Evolutionary conservation across 2,888 invertebrate genomes (phyloP).

Genomic region (Nineta flava): DNA sequence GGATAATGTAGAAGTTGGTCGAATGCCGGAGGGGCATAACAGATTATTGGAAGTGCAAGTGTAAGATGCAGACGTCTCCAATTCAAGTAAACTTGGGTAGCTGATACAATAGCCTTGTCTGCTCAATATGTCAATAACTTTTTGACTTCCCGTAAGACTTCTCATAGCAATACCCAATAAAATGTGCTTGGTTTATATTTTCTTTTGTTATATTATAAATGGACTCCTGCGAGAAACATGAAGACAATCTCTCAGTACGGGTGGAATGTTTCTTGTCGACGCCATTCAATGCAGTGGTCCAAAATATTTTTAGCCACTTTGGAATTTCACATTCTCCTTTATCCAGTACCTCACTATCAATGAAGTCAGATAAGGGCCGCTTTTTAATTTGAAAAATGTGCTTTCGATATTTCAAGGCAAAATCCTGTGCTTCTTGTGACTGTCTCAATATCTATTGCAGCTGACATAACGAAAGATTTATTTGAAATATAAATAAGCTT

Average conservation of each 20-base stretch:
- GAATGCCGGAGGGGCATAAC: slow-evolving; percentile 14
- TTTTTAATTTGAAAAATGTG: slow-evolving; percentile 11
- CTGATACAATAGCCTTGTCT: slow-evolving; percentile 12
- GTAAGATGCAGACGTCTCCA: slow-evolving; percentile 15
- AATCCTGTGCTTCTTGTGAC: slow-evolving; percentile 11
- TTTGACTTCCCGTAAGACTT: slow-evolving; percentile 14
- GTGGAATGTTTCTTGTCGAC: slow-evolving; percentile 7
- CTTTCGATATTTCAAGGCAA: slow-evolving; percentile 13
- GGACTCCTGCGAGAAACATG: slow-evolving; percentile 1
- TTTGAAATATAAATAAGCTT: not conserved
- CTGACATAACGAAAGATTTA: not conserved
- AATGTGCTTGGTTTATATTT: slow-evolving; percentile 13
- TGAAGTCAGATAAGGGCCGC: slow-evolving; percentile 12
- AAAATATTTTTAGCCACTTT: slow-evolving; percentile 13
- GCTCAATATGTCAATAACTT: slow-evolving; percentile 13
- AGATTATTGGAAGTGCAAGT: slow-evolving; percentile 10
- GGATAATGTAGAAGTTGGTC: slow-evolving; percentile 12
- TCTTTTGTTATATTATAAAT: slow-evolving; percentile 12
- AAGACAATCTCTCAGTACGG: not conserved
- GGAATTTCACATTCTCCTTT: slow-evolving; percentile 15
- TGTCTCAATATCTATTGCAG: slow-evolving; percentile 10
- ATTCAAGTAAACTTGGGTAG: slow-evolving; percentile 9
- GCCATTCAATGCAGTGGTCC: slow-evolving; percentile 13
- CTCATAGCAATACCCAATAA: slow-evolving; percentile 13
- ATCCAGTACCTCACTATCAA: slow-evolving; percentile 12